phyloP scores from a whole-genome alignment of 2,888 invertebrate genomes.

The Leistus spinibarbis region DNA sequence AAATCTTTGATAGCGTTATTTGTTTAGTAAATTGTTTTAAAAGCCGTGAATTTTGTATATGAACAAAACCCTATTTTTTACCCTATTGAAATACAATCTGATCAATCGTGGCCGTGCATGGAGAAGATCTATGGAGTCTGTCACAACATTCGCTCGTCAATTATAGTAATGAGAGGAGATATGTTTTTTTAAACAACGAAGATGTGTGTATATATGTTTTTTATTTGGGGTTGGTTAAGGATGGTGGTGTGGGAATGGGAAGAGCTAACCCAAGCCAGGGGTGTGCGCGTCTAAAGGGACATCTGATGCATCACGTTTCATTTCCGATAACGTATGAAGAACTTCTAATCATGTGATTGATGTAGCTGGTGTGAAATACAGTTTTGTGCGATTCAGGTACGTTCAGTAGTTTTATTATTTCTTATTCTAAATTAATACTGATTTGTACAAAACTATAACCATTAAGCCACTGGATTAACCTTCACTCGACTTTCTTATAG shows the following conservation, averaged over 20 bases:
- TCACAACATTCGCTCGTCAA: conserved; percentile 56
- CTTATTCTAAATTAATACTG: background rate
- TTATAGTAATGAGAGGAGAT: conserved; percentile 57
- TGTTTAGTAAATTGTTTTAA: background rate
- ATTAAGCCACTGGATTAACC: too few relatives aligned
- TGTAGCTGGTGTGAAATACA: conserved; percentile 40
- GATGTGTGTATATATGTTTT: conserved; percentile 16
- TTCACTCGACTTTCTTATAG: too few relatives aligned
- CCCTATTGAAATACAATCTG: conserved; percentile 54
- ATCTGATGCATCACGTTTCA: conserved; percentile 53
- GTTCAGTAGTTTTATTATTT: background rate
- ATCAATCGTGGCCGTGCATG: conserved; percentile 51
- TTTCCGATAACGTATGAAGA: conserved; percentile 55
- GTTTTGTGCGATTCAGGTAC: conserved; percentile 38
- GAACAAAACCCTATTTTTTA: conserved; percentile 17
- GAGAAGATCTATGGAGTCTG: conserved; percentile 46
- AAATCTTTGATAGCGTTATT: background rate
- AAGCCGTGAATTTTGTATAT: background rate
- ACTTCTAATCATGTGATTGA: conserved; percentile 51
- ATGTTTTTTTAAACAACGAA: conserved; percentile 15
- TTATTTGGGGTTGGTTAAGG: background rate
- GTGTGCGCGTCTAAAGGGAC: conserved; percentile 43
- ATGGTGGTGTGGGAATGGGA: background rate
- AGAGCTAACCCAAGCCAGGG: conserved; percentile 34
- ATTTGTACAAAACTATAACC: too few relatives aligned